Evolutionary conservation across 1,140 invertebrate genomes (phyloP).

Genomic region (Drosophila nannoptera): DNA sequence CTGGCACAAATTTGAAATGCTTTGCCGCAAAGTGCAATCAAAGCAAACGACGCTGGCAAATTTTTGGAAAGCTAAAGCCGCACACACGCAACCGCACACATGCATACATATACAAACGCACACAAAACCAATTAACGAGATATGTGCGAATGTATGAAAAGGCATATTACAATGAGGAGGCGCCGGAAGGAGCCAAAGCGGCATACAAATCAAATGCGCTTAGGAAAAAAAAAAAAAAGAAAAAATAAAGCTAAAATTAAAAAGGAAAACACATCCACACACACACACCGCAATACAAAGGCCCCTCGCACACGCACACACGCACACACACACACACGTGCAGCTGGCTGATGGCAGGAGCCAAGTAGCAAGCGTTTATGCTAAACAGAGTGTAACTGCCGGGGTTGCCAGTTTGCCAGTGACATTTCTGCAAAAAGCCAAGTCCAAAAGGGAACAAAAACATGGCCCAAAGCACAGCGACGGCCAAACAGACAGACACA

Average conservation of each 20-base stretch:
- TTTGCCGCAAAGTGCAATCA: constrained; percentile 73
- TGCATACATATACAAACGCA: constrained; percentile 13
- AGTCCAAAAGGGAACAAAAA: constrained; percentile 52
- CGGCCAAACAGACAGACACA: constrained; percentile 12
- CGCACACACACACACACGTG: constrained; percentile 37
- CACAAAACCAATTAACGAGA: constrained; percentile 73
- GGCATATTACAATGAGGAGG: constrained; percentile 31
- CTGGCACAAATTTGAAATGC: constrained; percentile 54
- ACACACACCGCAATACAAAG: constrained; percentile 51
- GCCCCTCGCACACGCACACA: constrained; percentile 32
- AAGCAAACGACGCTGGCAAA: constrained; percentile 57
- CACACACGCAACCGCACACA: constrained; percentile 16
- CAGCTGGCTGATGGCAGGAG: constrained; percentile 52
- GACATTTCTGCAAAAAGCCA: constrained; percentile 72
- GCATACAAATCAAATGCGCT: constrained; percentile 74
- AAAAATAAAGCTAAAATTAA: constrained; percentile 59
- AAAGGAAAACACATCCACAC: constrained; percentile 20
- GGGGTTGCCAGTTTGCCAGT: constrained; percentile 65
- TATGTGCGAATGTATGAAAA: constrained; percentile 59
- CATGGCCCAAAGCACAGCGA: constrained; percentile 48
- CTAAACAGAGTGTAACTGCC: constrained; percentile 78
- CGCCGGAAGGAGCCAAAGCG: constrained; percentile 45
- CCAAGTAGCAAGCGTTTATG: constrained; percentile 77
- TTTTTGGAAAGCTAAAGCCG: constrained; percentile 35
- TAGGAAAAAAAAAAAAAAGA: constrained; percentile 55